Conservation (phyloP, 1,140 invertebrate species). For the Drosophila bocqueti region DNA sequence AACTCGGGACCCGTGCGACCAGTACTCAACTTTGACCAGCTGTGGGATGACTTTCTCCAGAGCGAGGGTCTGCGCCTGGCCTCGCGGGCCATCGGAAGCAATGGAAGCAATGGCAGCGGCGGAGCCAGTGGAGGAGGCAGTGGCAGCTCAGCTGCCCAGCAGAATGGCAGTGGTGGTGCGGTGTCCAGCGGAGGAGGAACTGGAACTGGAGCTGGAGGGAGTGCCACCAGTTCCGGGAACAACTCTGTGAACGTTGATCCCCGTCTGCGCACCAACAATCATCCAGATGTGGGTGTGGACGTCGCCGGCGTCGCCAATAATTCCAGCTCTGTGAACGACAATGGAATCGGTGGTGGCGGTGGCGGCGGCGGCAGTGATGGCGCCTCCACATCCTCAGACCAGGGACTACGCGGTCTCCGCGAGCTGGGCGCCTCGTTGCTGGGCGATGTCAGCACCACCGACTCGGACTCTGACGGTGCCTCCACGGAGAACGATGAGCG, state of each 20-base stretch:
- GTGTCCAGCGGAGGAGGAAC: not conserved
- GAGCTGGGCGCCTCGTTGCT: slow-evolving; percentile 62
- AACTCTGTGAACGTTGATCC: slow-evolving; percentile 38
- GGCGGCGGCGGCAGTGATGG: slow-evolving; percentile 86
- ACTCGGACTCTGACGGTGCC: slow-evolving; percentile 77
- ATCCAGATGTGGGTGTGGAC: slow-evolving; percentile 32
- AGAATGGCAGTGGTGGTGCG: slow-evolving; percentile 38
- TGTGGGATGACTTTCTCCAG: slow-evolving; percentile 79
- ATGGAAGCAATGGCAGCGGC: not conserved
- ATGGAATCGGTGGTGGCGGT: slow-evolving; percentile 75
- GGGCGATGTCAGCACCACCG: slow-evolving; percentile 71
- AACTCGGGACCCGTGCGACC: slow-evolving; percentile 44
- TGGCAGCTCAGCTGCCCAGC: slow-evolving; percentile 9
- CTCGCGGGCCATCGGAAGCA: slow-evolving; percentile 46
- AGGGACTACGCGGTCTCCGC: slow-evolving; percentile 13
- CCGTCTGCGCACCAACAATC: slow-evolving; percentile 37
- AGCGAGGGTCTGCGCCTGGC: slow-evolving; percentile 72
- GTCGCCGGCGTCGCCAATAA: slow-evolving; percentile 4
- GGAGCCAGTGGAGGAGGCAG: not conserved
- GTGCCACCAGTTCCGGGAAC: not conserved
- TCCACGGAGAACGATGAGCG: slow-evolving; percentile 86
- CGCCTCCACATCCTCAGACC: slow-evolving; percentile 64
- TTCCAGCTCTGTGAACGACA: slow-evolving; percentile 9
- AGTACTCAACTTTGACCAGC: slow-evolving; percentile 74
- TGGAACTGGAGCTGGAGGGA: not conserved